Evolutionary conservation across 2,888 invertebrate species (phyloP).

Genomic region (Eurytoma adleriae): DNA sequence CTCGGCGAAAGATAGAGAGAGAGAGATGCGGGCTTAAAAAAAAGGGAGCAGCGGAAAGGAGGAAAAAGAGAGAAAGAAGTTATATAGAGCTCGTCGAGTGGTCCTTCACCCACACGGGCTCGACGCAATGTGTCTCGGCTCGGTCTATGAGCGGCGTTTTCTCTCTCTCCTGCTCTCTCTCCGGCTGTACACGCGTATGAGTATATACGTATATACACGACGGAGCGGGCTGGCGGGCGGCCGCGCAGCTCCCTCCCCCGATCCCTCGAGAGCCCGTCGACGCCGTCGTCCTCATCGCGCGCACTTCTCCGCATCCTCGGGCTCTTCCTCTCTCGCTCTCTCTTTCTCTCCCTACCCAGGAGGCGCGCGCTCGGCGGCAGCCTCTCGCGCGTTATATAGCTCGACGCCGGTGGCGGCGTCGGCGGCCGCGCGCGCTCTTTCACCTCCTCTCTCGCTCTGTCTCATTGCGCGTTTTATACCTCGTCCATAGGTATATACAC

Average conservation of each 20-base stretch:
- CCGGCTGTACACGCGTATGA: constrained; percentile 21
- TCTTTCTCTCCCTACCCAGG: constrained; percentile 19
- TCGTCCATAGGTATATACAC: not conserved
- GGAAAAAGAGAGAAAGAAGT: constrained; percentile 35
- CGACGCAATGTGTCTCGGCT: constrained; percentile 53
- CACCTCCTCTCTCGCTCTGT: constrained; percentile 12
- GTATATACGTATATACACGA: too few species aligned
- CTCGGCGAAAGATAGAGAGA: constrained; percentile 25
- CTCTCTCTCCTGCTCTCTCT: not conserved
- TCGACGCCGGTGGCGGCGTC: constrained; percentile 24
- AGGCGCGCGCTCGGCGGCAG: constrained; percentile 2
- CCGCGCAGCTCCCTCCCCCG: constrained; percentile 3
- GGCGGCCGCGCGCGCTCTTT: constrained; percentile 36
- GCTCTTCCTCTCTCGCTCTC: constrained; percentile 30
- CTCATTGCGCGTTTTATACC: constrained; percentile 12
- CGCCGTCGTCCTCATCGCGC: constrained; percentile 38
- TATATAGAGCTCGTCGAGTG: constrained; percentile 56
- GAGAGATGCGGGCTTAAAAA: constrained; percentile 18
- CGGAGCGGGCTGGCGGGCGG: too few species aligned
- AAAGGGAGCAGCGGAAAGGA: constrained; percentile 38
- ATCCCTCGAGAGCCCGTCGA: constrained; percentile 38
- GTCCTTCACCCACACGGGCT: constrained; percentile 57
- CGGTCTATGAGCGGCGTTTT: constrained; percentile 39
- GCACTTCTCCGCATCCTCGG: constrained; percentile 53
- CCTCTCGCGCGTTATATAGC: constrained; percentile 33